phyloP scores from a whole-genome alignment of 2,113 vertebrate species.

The Camelus dromedarius region DNA sequence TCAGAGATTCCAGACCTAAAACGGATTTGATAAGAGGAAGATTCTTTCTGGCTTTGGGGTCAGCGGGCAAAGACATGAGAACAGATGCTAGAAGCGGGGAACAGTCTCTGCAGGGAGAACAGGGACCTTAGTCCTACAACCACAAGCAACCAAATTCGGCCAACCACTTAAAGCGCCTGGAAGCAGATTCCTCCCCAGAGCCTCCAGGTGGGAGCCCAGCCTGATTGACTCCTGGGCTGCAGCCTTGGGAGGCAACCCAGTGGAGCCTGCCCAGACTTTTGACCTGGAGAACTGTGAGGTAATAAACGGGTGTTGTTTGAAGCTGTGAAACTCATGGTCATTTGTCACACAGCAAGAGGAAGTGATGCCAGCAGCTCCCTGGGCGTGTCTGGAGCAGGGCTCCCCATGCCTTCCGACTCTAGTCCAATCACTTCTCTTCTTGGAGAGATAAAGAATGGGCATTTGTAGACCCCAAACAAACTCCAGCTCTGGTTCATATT shows the following conservation, averaged over 20 bases:
- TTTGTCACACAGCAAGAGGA: neutral
- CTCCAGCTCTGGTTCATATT: neutral
- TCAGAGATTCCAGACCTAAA: neutral
- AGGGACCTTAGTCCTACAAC: neutral
- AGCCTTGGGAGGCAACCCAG: neutral
- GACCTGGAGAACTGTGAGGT: neutral
- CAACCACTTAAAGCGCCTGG: neutral
- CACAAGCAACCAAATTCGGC: neutral
- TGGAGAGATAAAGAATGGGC: neutral
- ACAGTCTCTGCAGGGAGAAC: neutral
- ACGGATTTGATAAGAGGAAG: neutral
- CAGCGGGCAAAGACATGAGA: neutral
- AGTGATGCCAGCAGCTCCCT: neutral
- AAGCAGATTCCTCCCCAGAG: neutral
- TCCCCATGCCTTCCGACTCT: neutral
- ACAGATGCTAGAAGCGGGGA: neutral
- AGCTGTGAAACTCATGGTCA: neutral
- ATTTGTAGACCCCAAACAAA: neutral
- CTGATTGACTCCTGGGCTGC: accelerated
- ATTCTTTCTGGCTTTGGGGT: neutral
- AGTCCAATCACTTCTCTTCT: neutral
- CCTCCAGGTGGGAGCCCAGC: neutral
- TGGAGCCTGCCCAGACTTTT: neutral
- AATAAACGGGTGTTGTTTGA: neutral
- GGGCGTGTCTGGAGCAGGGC: neutral